Conservation (phyloP, 2,797 vertebrate species). For the Triplophysa bombifrons region DNA sequence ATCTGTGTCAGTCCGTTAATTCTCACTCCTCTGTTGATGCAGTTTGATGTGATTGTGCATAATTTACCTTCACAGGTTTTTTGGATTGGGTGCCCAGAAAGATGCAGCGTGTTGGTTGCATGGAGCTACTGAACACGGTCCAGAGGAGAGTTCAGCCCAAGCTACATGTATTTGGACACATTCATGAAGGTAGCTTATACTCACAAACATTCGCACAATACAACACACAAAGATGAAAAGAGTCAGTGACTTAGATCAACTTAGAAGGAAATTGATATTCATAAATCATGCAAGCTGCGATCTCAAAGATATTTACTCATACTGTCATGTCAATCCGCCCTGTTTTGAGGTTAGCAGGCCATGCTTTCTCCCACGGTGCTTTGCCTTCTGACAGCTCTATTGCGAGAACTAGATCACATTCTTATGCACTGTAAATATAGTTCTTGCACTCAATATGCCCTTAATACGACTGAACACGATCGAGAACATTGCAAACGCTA, state of each 20-base stretch:
- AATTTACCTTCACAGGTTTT: conserved; percentile 78
- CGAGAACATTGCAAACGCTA: not conserved
- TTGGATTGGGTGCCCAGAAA: conserved; percentile 98
- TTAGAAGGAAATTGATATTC: not conserved
- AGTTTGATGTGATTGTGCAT: not conserved
- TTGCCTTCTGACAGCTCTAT: conserved; percentile 13
- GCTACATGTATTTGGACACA: conserved; percentile 94
- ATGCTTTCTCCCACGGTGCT: conserved; percentile 45
- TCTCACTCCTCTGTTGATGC: not conserved
- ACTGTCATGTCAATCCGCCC: conserved; percentile 33
- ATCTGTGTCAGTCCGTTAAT: too few species aligned
- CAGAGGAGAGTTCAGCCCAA: conserved; percentile 94
- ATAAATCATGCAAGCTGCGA: not conserved
- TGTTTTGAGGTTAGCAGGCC: conserved; percentile 66
- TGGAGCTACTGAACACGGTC: conserved; percentile 95
- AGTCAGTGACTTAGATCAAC: not conserved
- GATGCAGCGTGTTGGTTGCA: conserved; percentile 95
- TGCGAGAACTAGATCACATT: conserved; percentile 42
- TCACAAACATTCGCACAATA: not conserved
- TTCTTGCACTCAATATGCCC: not conserved
- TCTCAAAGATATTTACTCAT: conserved; percentile 22
- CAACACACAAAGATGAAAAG: not conserved
- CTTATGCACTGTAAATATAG: conserved; percentile 46
- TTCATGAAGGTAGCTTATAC: conserved; percentile 87
- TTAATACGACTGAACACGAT: conserved; percentile 5